Evolutionary conservation across 2,888 invertebrate genomes (phyloP), one percentile per base, ranked within the genome.

Genomic region (Macaria notata): DNA sequence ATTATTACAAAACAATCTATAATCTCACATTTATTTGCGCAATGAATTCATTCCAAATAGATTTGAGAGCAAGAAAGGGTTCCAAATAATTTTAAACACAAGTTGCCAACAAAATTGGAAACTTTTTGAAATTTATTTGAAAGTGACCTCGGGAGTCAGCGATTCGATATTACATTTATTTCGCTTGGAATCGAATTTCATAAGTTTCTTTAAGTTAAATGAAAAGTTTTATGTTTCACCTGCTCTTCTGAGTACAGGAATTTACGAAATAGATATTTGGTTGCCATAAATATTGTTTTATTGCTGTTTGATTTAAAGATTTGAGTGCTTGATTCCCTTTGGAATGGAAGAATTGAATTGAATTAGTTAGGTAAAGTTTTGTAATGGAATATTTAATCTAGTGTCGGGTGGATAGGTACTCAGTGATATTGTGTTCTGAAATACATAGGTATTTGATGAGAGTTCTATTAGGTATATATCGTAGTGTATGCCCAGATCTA

Each of bases 141-240:
- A 54, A 59, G 59, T 55, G 55, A 54, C 54, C 45, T 55, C 45
- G 47, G 45, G 54, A 54, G 54, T 54, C 59, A 54, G 59, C 54
- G 48, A 51, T 59, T 59, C 42, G 54, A 59, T 59, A 59, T 59
- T 59, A 55, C 59, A 54, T 61, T 61, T 56, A 54, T 58, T 60
- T 61, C 44, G 29, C 44, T 52, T 49, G 50, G 42, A 56, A 58
- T 58, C 52, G 51, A 58, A 58, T 60, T 60, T 47, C 31, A 54
- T 46, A 59, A 59, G 56, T 57, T 59, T 55, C 47, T 53, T 44
- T 54, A 59, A 54, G 47, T 63, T 58, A 49, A 50, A 64, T 61
- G 49, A 51, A 59, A 57, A 53, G 57, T 64, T 59, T 46, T 53
- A 46, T 43, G 51, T 61, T 61, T 59, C 59, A 61, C 56, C 60